phyloP scores from a whole-genome alignment of 1,140 invertebrate species.

The Drosophila orosa region DNA sequence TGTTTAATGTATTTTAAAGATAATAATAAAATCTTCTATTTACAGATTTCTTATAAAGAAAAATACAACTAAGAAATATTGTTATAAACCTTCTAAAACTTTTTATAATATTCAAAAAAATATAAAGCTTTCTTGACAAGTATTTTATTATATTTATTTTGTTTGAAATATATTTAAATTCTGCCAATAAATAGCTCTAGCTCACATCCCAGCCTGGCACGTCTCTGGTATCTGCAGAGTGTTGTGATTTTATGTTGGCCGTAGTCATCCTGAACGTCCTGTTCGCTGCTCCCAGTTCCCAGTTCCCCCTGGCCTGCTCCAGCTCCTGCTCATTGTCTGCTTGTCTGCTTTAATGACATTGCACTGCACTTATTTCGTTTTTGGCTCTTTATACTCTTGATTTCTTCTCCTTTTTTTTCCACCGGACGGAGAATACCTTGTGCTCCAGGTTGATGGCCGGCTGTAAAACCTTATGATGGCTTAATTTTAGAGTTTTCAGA shows the following conservation, averaged over 20 bases:
- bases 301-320: constrained; percentile 1
- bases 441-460: constrained; percentile 58
- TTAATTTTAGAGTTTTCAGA: constrained; percentile 82
- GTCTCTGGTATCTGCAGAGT: constrained; percentile 39
- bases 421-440: constrained; percentile 29
- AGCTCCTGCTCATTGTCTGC: constrained; percentile 56
- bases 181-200: constrained; percentile 9
- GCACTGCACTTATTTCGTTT: constrained; percentile 80
- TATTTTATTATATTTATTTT: neutral
- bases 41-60: neutral
- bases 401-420: neutral
- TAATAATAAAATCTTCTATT: neutral
- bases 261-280: constrained; percentile 51
- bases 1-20: neutral
- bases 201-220: constrained; percentile 2
- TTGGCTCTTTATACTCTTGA: constrained; percentile 52
- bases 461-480: constrained; percentile 79
- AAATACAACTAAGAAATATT: neutral
- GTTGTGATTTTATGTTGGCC: constrained; percentile 78
- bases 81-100: no score
- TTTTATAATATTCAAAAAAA: no score
- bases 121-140: neutral
- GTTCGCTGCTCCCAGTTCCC: constrained; percentile 18
- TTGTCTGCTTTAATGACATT: constrained; percentile 79
- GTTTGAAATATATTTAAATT: neutral